A percentile compares a stretch with the other conserved stretches of the same genome.
Conservation (phyloP, 2,888 invertebrate species). For the Drosophila longiperda region DNA sequence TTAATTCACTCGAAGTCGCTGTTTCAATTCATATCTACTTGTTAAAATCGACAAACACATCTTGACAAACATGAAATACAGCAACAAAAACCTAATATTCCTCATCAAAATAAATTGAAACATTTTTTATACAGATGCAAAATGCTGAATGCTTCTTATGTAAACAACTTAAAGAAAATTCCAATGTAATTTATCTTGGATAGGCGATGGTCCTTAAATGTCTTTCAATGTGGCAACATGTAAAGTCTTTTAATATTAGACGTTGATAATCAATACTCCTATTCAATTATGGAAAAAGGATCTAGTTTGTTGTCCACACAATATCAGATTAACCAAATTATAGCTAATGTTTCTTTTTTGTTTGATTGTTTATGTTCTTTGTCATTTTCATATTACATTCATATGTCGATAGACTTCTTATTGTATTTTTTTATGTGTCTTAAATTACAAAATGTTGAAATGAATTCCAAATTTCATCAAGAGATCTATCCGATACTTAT, state of each 20-base stretch:
- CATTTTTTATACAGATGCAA: background rate
- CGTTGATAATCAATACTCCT: background rate
- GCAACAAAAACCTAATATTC: background rate
- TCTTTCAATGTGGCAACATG: background rate
- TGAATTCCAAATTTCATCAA: background rate
- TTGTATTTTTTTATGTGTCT: background rate
- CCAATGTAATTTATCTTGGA: background rate
- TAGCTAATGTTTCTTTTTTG: background rate
- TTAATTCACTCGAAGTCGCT: background rate
- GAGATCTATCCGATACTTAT: no score
- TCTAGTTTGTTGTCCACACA: background rate
- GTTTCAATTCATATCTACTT: background rate
- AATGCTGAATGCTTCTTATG: background rate
- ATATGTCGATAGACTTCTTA: background rate
- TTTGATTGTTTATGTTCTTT: background rate
- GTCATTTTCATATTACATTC: background rate
- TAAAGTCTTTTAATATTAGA: background rate
- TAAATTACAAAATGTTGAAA: no score
- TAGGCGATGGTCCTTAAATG: background rate
- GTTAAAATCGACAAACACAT: background rate
- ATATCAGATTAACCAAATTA: background rate
- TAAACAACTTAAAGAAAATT: background rate
- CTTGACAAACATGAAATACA: background rate
- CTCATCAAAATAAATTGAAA: background rate
- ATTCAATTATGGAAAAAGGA: background rate